A percentile compares a stretch with the other conserved stretches of the same genome.
phyloP scores from a whole-genome alignment of 2,797 vertebrate genomes.

The Eurystomus glaucurus region DNA sequence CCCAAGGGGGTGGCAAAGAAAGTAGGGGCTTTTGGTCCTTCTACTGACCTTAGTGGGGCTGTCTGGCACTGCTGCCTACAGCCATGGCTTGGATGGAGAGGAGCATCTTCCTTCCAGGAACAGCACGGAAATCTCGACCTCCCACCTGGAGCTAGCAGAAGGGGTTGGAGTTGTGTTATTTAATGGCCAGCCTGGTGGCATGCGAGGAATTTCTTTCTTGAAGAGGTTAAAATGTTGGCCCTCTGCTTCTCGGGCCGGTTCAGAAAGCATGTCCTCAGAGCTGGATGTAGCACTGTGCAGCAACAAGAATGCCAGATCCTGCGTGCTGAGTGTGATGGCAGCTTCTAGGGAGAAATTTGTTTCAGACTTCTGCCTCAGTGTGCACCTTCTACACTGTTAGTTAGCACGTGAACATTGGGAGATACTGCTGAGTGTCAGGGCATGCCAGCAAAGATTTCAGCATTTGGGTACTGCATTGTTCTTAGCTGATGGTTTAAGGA shows the following conservation, averaged over 20 bases:
- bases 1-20: not conserved
- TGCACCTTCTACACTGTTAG: not conserved
- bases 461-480: not conserved
- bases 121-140: fast-evolving
- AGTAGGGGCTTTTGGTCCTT: not conserved
- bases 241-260: not conserved
- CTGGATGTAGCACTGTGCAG: not conserved
- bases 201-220: not conserved
- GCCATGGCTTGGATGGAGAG: fast-evolving
- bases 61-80: fast-evolving
- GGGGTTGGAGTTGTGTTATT: not conserved
- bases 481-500: not conserved
- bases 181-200: not conserved
- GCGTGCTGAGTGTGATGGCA: not conserved
- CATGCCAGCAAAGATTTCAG: not conserved
- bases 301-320: not conserved
- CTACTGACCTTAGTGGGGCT: fast-evolving
- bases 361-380: not conserved
- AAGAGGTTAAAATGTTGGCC: not conserved
- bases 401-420: not conserved
- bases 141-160: not conserved
- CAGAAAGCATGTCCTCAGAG: not conserved
- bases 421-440: not conserved
- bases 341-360: not conserved
- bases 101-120: not conserved